A percentile compares a stretch with the other conserved stretches of the same genome.
These are phyloP conservation scores for Tiphia femorata DNA, from an alignment of 2,888 invertebrate genomes.

Conservation along the genomic window DNA sequence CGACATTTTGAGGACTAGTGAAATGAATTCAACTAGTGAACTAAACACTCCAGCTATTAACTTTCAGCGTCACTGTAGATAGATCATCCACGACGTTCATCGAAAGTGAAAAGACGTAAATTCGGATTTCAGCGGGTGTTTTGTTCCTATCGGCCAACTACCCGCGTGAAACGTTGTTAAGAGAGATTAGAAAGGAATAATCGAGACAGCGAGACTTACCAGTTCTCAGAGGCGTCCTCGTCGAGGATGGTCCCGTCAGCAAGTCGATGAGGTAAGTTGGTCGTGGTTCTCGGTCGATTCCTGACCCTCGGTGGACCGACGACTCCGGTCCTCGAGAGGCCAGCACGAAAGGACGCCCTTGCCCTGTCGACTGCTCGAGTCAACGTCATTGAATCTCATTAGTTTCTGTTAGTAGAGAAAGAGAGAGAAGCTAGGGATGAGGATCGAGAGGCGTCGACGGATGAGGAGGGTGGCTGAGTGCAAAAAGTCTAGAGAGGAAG, in stretches of 20 bases:
- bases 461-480: too few species aligned
- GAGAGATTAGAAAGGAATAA: background rate
- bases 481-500: background rate
- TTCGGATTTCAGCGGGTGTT: too few species aligned
- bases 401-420: constrained; percentile 49
- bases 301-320: constrained; percentile 64
- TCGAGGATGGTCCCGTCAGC: constrained; percentile 76
- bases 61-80: too few species aligned
- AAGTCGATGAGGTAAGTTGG: constrained; percentile 74
- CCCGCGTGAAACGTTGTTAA: too few species aligned
- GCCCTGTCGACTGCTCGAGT: constrained; percentile 73
- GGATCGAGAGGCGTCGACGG: too few species aligned
- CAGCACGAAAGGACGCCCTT: constrained; percentile 74
- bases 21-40: too few species aligned
- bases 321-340: constrained; percentile 63
- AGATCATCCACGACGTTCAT: too few species aligned
- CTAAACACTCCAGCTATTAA: too few species aligned
- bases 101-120: too few species aligned
- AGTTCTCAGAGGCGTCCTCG: constrained; percentile 71
- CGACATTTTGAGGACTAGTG: too few species aligned
- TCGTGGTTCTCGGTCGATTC: constrained; percentile 70
- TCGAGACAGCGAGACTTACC: constrained; percentile 50
- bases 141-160: too few species aligned
- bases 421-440: too few species aligned
- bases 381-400: constrained; percentile 58